These are phyloP conservation scores for Dorcus parallelipipedus DNA, from an alignment of 2,888 invertebrate genomes.

Conservation along the genomic window DNA sequence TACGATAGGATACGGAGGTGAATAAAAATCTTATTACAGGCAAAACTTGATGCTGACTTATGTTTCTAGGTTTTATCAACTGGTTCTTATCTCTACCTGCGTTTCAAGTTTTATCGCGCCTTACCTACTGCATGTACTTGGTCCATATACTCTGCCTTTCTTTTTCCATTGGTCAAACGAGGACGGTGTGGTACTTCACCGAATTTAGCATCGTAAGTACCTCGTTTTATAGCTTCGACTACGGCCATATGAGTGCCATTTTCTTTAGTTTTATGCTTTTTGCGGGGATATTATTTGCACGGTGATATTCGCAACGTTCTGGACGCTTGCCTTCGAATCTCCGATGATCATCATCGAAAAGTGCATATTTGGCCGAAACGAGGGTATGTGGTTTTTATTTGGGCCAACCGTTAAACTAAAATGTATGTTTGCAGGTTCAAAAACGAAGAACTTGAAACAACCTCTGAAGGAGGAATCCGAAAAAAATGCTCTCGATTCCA, in stretches of 20 bases:
- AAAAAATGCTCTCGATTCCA: too few relatives aligned
- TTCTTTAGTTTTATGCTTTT: constrained; percentile 44
- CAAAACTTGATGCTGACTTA: too few relatives aligned
- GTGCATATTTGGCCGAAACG: constrained; percentile 24
- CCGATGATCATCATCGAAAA: constrained; percentile 51
- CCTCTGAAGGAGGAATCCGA: too few relatives aligned
- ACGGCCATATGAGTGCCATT: background rate
- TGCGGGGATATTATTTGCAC: constrained; percentile 49
- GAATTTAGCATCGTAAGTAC: constrained; percentile 34
- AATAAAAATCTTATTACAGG: background rate
- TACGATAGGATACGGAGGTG: constrained; percentile 25
- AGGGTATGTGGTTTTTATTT: background rate
- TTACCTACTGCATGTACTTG: constrained; percentile 57
- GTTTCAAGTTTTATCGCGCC: constrained; percentile 54
- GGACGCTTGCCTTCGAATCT: constrained; percentile 50
- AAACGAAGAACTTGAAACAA: too few relatives aligned
- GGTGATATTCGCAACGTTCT: constrained; percentile 44
- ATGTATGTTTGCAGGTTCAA: too few relatives aligned
- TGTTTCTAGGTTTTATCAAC: constrained; percentile 50
- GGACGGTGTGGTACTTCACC: constrained; percentile 28
- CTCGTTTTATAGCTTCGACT: too few relatives aligned
- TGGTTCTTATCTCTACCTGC: constrained; percentile 53
- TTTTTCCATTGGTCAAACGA: constrained; percentile 24
- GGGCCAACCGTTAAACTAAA: too few relatives aligned
- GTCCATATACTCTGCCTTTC: constrained; percentile 48